Percentiles rank a stretch among this genome's conserved stretches.
phyloP scores from a whole-genome alignment of 2,888 invertebrate species.

The Gymnosoma rotundatum region DNA sequence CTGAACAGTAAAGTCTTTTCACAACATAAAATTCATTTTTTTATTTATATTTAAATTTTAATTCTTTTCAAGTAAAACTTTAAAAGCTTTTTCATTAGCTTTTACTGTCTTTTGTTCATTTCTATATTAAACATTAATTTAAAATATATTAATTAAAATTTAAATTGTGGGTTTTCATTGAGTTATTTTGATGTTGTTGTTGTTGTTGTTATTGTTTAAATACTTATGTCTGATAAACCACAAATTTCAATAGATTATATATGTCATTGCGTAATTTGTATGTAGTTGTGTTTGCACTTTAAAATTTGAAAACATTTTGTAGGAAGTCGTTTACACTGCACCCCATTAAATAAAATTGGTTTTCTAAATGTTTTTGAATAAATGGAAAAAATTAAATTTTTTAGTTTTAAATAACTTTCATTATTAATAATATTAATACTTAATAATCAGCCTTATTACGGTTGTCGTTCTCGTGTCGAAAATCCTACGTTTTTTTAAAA shows the following conservation, averaged over 20 bases:
- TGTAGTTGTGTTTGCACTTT: background rate
- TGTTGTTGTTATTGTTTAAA: background rate
- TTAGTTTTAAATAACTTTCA: too few relatives aligned
- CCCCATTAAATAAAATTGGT: too few relatives aligned
- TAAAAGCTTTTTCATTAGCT: background rate
- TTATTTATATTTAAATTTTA: too few relatives aligned
- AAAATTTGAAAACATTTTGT: background rate
- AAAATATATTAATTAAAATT: conserved; percentile 37
- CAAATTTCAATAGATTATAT: conserved; percentile 35
- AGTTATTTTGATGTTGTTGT: background rate
- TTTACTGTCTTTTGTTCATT: background rate
- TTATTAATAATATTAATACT: too few relatives aligned
- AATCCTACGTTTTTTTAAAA: too few relatives aligned
- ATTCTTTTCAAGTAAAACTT: too few relatives aligned
- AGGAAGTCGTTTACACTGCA: background rate
- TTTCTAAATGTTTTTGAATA: too few relatives aligned
- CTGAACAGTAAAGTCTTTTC: background rate
- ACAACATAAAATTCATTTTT: too few relatives aligned
- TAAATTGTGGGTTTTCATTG: conserved; percentile 22
- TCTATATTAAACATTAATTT: conserved; percentile 4
- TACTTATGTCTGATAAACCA: conserved; percentile 39
- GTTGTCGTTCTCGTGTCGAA: too few relatives aligned
- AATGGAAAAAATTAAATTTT: too few relatives aligned
- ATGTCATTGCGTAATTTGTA: conserved; percentile 37
- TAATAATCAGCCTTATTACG: too few relatives aligned